A percentile compares a stretch with the other conserved stretches of the same genome.
phyloP scores from a whole-genome alignment of 2,797 vertebrate species.

The Falco naumanni region DNA sequence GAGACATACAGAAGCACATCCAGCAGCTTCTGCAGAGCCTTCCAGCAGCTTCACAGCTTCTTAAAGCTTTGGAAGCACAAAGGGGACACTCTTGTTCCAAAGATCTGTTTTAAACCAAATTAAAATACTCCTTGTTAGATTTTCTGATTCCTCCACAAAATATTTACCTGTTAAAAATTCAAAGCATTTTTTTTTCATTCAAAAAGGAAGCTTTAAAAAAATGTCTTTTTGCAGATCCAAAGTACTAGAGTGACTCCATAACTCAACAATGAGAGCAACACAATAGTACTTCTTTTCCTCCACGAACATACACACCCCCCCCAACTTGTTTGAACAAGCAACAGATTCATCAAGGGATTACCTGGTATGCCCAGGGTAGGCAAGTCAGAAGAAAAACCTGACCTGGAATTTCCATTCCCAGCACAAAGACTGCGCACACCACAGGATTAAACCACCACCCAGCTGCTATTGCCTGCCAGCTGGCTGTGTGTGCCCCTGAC shows the following conservation, averaged over 20 bases:
- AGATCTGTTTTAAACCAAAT: not conserved
- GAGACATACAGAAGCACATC: not conserved
- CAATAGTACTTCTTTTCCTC: not conserved
- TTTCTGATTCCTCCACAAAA: not conserved
- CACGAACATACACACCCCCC: not conserved
- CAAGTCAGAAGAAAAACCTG: constrained; percentile 46
- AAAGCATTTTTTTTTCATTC: not conserved
- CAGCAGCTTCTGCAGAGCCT: not conserved
- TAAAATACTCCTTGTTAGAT: not conserved
- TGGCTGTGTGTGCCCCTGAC: not conserved
- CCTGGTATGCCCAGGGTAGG: not conserved
- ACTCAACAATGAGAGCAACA: not conserved
- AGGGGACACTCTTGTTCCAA: not conserved
- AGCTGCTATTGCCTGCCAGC: not conserved
- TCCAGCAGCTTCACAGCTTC: not conserved
- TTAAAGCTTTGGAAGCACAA: not conserved
- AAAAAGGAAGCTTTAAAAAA: not conserved
- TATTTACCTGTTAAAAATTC: not conserved
- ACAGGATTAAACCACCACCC: not conserved
- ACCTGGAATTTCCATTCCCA: constrained; percentile 45
- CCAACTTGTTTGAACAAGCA: constrained; percentile 62
- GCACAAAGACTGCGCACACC: not conserved
- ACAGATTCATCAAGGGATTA: constrained; percentile 53
- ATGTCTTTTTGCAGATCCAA: not conserved
- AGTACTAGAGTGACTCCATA: not conserved